Percentiles rank a stretch among this genome's conserved stretches.
These are phyloP conservation scores for Cyprinodon diabolis DNA, from an alignment of 2,797 vertebrate species.

Conservation along the genomic window DNA sequence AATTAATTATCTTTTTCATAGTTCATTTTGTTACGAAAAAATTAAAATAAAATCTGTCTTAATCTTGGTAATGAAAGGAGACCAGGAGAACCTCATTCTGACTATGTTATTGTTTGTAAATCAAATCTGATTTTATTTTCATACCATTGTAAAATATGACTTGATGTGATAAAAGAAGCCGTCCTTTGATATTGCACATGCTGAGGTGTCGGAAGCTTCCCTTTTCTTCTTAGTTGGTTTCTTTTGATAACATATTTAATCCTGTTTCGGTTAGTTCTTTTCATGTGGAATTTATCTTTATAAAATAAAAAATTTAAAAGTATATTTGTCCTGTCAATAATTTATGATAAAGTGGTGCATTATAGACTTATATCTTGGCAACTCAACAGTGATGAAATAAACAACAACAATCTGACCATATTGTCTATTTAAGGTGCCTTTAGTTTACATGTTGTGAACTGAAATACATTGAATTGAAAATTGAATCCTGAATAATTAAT, in stretches of 20 bases:
- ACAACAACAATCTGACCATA: no score
- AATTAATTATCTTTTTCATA: slow-evolving; percentile 27
- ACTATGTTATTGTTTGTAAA: slow-evolving; percentile 38
- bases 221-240: neutral
- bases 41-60: slow-evolving; percentile 4
- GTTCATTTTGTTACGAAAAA: slow-evolving; percentile 41
- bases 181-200: neutral
- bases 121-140: neutral
- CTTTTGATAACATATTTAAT: no score
- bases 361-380: neutral
- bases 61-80: slow-evolving; percentile 16
- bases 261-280: neutral
- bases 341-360: neutral
- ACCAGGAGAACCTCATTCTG: slow-evolving; percentile 18
- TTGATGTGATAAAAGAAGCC: neutral
- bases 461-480: no score
- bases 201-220: neutral
- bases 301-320: neutral
- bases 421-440: no score
- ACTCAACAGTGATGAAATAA: neutral
- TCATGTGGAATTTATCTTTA: neutral
- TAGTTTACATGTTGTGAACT: no score
- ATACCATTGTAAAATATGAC: neutral
- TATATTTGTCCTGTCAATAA: neutral
- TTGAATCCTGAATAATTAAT: no score